Evolutionary conservation across 1,140 invertebrate genomes (phyloP), one percentile per base, ranked within the genome.

Genomic region (Drosophila carrolli): DNA sequence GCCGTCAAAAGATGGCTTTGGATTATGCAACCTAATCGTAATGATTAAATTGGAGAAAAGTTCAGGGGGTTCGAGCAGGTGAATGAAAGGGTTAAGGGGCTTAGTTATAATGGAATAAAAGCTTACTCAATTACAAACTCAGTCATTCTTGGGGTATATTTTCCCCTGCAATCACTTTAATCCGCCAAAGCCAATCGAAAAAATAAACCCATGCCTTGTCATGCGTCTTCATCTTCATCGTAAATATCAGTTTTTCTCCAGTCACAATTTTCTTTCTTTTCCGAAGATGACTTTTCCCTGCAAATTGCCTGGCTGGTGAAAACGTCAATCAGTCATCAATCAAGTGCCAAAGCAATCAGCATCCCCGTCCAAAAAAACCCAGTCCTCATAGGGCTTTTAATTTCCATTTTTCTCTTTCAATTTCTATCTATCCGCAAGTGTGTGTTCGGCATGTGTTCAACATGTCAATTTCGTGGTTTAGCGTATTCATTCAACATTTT

Each of bases 251-350:
- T 80, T 85, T 72, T 75, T 61, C 61, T 59, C 41, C 54, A 51
- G 11, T 35, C 23, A 29, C 71, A 57, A 47, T 76, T 81, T 81
- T 81, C 54, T 48, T 66, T 51, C 16, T 35, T 46, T 41, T 48
- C 5, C 29, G 14, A 62, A 68, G 62, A 75, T 62, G 58, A 38
- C 37, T 75, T 83, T 85, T 85, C 81, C 72, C 59, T 56, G 47
- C 53, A 58, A 47, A 59, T 61, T 59, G 60, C 54, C 81, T 61
- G 44, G 51, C 70, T 79, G 83, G 83, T 79, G 79, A 86, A 86
- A 86, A 82, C 83, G 70, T 82, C 83, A 88, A 86, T 88, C 83
- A 88, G 79, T 88, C 79, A 88, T 75, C 82, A 82, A 83, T 83
- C 84, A 83, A 88, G 50, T 70, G 56, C 53, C 66, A 46, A 60